Evolutionary conservation across 1,140 invertebrate genomes (phyloP).

Genomic region (Euwallacea fornicatus): DNA sequence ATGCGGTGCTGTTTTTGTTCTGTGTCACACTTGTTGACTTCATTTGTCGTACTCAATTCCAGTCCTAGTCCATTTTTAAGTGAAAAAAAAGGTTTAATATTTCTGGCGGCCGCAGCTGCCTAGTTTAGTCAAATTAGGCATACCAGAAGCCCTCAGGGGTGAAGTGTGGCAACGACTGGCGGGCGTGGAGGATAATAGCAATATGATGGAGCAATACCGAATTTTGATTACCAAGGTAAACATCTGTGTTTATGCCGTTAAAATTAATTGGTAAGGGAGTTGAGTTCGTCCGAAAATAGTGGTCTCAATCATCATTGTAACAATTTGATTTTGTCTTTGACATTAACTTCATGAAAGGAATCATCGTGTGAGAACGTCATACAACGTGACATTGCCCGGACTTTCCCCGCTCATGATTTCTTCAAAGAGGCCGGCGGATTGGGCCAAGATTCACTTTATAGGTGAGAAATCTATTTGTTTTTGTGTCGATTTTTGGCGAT

Average conservation of each 20-base stretch:
- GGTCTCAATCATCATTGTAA: background rate
- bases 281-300: background rate
- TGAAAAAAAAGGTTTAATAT: slow-evolving; percentile 44
- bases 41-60: background rate
- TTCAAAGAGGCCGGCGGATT: slow-evolving; percentile 90
- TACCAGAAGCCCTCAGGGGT: slow-evolving; percentile 93
- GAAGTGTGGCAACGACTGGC: slow-evolving; percentile 97
- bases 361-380: slow-evolving; percentile 91
- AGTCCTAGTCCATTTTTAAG: too few relatives aligned
- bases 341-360: slow-evolving; percentile 60
- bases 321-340: background rate
- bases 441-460: slow-evolving; percentile 94
- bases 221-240: slow-evolving; percentile 86
- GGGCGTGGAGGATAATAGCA: slow-evolving; percentile 77
- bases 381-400: slow-evolving; percentile 93
- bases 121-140: slow-evolving; percentile 80
- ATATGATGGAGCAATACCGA: slow-evolving; percentile 90
- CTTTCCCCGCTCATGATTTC: slow-evolving; percentile 97
- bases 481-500: too few relatives aligned
- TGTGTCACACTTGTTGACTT: background rate
- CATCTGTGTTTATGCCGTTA: background rate
- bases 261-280: background rate
- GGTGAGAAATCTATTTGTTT: slow-evolving; percentile 49
- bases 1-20: background rate
- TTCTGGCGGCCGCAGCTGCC: slow-evolving; percentile 54